Percentiles rank a stretch among this genome's conserved stretches.
These are phyloP conservation scores for Cydia splendana DNA, from an alignment of 1,140 invertebrate species.

Conservation along the genomic window DNA sequence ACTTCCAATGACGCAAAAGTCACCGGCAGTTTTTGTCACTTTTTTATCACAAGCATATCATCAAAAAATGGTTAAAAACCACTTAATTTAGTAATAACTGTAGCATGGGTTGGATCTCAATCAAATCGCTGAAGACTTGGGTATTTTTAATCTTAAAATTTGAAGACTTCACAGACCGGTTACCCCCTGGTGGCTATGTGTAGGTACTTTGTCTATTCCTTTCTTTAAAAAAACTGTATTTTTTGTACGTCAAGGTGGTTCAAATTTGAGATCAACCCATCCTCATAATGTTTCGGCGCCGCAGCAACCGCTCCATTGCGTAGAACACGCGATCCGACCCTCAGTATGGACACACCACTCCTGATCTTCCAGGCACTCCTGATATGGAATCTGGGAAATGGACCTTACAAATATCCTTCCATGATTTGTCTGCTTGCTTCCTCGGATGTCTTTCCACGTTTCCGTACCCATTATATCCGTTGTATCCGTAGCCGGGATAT, in stretches of 20 bases:
- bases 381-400: slow-evolving; percentile 67
- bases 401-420: slow-evolving; percentile 74
- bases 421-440: slow-evolving; percentile 60
- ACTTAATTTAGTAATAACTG: not conserved
- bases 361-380: slow-evolving; percentile 59
- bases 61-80: not conserved
- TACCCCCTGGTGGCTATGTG: not conserved
- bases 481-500: slow-evolving; percentile 46
- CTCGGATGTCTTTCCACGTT: slow-evolving; percentile 52
- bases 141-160: not conserved
- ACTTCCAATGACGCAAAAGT: slow-evolving; percentile 38
- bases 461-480: slow-evolving; percentile 45
- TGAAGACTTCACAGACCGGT: not conserved
- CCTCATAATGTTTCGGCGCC: slow-evolving; percentile 73
- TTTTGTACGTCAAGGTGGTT: slow-evolving; percentile 23
- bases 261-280: slow-evolving; percentile 63
- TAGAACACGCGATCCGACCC: slow-evolving; percentile 78
- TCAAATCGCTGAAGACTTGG: not conserved
- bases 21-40: slow-evolving; percentile 12
- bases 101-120: slow-evolving; percentile 19
- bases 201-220: not conserved
- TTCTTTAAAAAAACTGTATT: not conserved
- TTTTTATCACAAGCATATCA: not conserved
- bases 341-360: slow-evolving; percentile 73
- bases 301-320: slow-evolving; percentile 73